These are phyloP conservation scores for Delphinapterus leucas DNA, from an alignment of 2,113 vertebrate species.

Conservation along the genomic window DNA sequence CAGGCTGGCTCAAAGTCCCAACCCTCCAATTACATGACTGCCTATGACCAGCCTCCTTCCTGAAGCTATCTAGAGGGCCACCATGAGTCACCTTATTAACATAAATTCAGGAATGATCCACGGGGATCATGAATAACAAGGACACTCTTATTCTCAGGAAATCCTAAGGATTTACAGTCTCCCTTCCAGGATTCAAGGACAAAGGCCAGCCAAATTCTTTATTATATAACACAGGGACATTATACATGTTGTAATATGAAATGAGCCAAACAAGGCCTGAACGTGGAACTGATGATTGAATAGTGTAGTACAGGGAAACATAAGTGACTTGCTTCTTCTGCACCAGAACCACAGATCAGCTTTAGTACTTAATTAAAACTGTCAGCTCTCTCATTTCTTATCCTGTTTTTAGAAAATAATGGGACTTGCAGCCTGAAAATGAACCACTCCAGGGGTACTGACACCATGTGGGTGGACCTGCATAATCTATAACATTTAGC, in stretches of 20 bases:
- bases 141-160: not conserved
- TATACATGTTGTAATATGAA: not conserved
- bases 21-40: not conserved
- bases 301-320: not conserved
- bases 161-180: not conserved
- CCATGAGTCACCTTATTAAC: not conserved
- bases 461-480: not conserved
- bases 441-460: not conserved
- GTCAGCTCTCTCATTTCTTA: not conserved
- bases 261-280: not conserved
- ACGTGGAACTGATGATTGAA: not conserved
- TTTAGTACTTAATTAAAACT: not conserved
- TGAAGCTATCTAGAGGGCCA: not conserved
- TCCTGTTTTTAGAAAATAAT: not conserved
- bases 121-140: not conserved
- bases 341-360: not conserved
- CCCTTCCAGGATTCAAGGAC: not conserved
- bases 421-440: not conserved
- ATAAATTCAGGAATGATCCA: not conserved
- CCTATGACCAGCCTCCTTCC: not conserved
- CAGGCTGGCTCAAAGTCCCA: not conserved
- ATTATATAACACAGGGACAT: not conserved
- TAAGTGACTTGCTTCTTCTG: not conserved
- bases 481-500: not conserved
- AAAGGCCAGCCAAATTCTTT: not conserved